Evolutionary conservation across 2,113 vertebrate genomes (phyloP).

Genomic region (Peromyscus leucopus): DNA sequence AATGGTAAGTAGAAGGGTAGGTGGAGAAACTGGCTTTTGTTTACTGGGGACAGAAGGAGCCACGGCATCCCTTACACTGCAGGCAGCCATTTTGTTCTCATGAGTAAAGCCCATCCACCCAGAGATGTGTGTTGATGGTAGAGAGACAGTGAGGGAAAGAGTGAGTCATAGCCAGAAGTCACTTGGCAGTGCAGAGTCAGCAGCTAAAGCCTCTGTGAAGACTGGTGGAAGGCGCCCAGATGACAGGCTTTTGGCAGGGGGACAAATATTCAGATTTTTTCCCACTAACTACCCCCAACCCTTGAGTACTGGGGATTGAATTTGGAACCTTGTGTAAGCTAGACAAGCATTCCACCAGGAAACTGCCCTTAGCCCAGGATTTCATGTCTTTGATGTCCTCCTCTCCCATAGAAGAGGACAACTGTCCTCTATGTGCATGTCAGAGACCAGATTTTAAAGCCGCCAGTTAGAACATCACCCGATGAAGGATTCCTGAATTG

Average conservation of each 20-base stretch:
- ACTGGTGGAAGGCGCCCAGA: not conserved
- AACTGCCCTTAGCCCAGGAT: not conserved
- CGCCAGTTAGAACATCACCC: not conserved
- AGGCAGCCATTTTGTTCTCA: not conserved
- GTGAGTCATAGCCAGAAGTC: not conserved
- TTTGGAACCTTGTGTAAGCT: not conserved
- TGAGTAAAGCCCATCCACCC: not conserved
- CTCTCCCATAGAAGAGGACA: no score
- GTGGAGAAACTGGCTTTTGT: not conserved
- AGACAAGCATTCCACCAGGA: not conserved
- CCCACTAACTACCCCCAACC: not conserved
- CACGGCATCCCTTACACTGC: accelerated
- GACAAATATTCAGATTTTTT: not conserved
- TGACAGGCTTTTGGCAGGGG: not conserved
- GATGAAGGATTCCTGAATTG: not conserved
- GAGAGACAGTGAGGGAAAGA: not conserved
- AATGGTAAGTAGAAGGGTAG: not conserved
- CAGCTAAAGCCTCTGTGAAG: not conserved
- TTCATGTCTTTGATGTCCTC: not conserved
- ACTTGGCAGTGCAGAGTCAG: not conserved
- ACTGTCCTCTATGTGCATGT: not conserved
- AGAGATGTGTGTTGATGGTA: not conserved
- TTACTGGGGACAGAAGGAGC: not conserved
- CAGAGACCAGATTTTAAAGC: not conserved
- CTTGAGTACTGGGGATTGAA: not conserved